phyloP scores from a whole-genome alignment of 2,113 vertebrate species.

The Nematolebias whitei region DNA sequence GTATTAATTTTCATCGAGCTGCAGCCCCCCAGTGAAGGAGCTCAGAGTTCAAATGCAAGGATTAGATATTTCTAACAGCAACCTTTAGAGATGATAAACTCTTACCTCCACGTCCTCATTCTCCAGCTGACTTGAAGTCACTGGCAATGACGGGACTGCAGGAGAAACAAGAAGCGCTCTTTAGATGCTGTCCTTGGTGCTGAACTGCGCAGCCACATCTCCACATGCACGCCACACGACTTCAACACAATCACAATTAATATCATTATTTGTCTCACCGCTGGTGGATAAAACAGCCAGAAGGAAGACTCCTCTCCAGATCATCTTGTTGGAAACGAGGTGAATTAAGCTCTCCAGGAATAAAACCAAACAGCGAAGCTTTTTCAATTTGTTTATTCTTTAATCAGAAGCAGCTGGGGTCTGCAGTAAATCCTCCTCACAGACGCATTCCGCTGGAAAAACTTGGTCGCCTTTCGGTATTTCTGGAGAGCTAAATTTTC shows the following conservation, averaged over 20 bases:
- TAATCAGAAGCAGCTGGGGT: slow-evolving; percentile 33
- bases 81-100: not conserved
- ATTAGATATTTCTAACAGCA: slow-evolving; percentile 14
- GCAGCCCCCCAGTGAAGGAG: not conserved
- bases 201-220: slow-evolving; percentile 46
- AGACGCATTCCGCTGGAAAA: slow-evolving; percentile 58
- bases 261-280: slow-evolving; percentile 65
- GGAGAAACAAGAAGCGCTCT: not conserved
- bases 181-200: slow-evolving; percentile 75
- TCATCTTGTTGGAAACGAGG: slow-evolving; percentile 63
- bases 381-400: not conserved
- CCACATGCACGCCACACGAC: not conserved
- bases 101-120: slow-evolving; percentile 77
- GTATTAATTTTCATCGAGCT: slow-evolving; percentile 53
- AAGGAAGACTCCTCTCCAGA: slow-evolving; percentile 63
- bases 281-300: slow-evolving; percentile 62
- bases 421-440: slow-evolving; percentile 14
- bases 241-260: slow-evolving; percentile 11
- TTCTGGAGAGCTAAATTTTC: slow-evolving; percentile 57
- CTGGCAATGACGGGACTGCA: slow-evolving; percentile 76
- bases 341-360: slow-evolving; percentile 57
- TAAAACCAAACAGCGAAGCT: slow-evolving; percentile 44
- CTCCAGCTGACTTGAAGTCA: slow-evolving; percentile 72
- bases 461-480: slow-evolving; percentile 54
- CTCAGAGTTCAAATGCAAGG: slow-evolving; percentile 16